Evolutionary conservation across 2,113 vertebrate genomes (phyloP).

Genomic region (Catagonus wagneri): DNA sequence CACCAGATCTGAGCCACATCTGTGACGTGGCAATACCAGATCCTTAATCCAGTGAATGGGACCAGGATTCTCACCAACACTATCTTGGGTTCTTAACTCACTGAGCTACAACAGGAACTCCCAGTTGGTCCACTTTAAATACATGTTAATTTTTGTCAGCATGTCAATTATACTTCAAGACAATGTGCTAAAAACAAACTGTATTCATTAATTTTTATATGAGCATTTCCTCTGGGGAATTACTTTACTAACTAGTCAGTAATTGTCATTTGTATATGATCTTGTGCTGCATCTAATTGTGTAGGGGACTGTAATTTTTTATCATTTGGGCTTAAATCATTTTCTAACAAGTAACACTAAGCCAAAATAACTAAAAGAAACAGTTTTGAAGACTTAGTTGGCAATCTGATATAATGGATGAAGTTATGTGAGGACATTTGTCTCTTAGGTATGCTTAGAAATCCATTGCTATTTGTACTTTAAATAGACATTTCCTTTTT

Average conservation of each 20-base stretch:
- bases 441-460: not conserved
- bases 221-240: not conserved
- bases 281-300: not conserved
- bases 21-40: no score
- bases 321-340: not conserved
- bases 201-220: slow-evolving; percentile 5
- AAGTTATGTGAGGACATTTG: not conserved
- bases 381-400: not conserved
- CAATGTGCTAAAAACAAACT: not conserved
- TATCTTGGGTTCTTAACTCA: no score
- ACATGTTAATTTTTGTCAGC: not conserved
- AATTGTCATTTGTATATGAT: not conserved
- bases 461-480: not conserved
- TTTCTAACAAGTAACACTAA: not conserved
- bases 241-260: not conserved
- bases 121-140: not conserved
- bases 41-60: no score
- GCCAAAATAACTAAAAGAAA: not conserved
- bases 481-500: not conserved
- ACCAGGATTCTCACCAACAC: no score
- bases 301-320: not conserved
- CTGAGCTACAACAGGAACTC: no score
- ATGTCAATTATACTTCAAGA: not conserved
- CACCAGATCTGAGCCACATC: no score
- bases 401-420: not conserved